These are phyloP conservation scores for Chionoecetes opilio DNA, from an alignment of 1,140 invertebrate species.

Conservation along the genomic window DNA sequence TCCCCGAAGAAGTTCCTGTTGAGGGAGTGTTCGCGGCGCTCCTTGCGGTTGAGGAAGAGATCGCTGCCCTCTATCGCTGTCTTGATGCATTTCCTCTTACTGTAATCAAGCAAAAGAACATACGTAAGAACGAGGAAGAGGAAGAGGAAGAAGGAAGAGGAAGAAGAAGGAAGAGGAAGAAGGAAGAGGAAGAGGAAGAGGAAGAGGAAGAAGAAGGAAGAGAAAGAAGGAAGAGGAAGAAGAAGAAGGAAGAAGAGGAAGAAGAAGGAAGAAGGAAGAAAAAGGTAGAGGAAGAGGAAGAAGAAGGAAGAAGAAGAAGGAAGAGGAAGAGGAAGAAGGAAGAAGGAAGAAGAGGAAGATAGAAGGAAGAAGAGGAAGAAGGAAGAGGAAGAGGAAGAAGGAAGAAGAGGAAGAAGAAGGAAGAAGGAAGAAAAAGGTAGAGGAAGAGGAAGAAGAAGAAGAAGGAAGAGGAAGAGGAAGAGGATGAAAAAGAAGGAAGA, in stretches of 20 bases:
- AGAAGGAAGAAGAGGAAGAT: no score
- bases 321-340: background rate
- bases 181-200: no score
- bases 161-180: slow-evolving; percentile 16
- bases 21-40: slow-evolving; percentile 87
- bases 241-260: no score
- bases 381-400: no score
- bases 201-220: no score
- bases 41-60: slow-evolving; percentile 88
- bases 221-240: no score
- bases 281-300: background rate
- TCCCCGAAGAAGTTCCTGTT: slow-evolving; percentile 91
- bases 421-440: background rate
- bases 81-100: slow-evolving; percentile 85
- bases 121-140: background rate
- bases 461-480: no score
- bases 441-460: no score
- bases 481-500: background rate
- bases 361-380: no score
- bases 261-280: background rate
- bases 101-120: background rate
- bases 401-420: no score
- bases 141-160: no score
- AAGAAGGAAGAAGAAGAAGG: background rate
- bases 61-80: slow-evolving; percentile 87